Conservation (phyloP, 2,888 invertebrate genomes). For the Lasioglossum calceatum region DNA sequence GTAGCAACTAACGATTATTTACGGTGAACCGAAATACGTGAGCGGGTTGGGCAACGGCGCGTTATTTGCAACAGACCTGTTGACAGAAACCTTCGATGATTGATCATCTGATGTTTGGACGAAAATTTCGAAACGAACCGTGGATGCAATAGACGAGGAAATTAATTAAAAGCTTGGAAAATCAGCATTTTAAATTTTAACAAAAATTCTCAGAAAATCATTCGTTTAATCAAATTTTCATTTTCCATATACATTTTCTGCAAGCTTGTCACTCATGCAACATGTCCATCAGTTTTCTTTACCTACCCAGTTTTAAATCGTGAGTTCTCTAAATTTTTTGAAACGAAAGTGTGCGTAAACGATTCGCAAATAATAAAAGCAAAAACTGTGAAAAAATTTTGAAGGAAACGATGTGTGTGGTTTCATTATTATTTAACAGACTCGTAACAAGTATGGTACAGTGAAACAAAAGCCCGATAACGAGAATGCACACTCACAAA, state of each 20-base stretch:
- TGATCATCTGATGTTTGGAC: slow-evolving; percentile 13
- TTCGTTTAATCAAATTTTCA: not conserved
- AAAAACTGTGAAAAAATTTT: not conserved
- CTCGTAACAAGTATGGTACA: not conserved
- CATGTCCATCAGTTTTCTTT: not conserved
- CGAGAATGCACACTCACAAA: not conserved
- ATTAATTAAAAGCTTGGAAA: not conserved
- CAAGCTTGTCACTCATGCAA: not conserved
- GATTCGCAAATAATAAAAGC: not conserved
- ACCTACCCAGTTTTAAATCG: not conserved
- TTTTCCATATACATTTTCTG: not conserved
- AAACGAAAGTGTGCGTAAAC: not conserved
- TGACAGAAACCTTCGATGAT: slow-evolving; percentile 5
- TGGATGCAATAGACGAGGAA: not conserved
- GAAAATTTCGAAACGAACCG: slow-evolving; percentile 6
- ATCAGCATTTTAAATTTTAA: not conserved
- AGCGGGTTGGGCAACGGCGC: not conserved
- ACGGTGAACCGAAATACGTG: slow-evolving; percentile 18
- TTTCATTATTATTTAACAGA: not conserved
- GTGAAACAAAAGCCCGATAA: not conserved
- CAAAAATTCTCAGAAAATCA: not conserved
- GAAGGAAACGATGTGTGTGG: not conserved
- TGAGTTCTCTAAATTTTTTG: not conserved
- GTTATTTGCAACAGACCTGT: slow-evolving; percentile 10
- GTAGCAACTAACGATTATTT: slow-evolving; percentile 37